Percentiles rank a stretch among this genome's conserved stretches.
Evolutionary conservation across 2,113 vertebrate species (phyloP).

Genomic region (Narcine bancroftii): DNA sequence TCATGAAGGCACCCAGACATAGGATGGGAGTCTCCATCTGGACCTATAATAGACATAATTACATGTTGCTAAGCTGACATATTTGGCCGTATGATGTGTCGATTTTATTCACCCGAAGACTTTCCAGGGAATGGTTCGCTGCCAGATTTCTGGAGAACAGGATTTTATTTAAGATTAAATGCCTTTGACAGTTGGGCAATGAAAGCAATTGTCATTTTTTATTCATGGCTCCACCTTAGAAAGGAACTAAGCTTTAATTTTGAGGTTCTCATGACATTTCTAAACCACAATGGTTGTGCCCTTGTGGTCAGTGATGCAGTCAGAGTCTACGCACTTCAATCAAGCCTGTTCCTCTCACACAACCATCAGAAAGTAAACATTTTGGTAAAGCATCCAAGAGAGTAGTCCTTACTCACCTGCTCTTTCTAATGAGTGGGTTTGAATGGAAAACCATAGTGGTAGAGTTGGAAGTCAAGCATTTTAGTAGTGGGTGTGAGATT

Average conservation of each 20-base stretch:
- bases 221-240: not conserved
- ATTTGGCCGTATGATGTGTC: not conserved
- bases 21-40: not conserved
- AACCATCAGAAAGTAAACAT: not conserved
- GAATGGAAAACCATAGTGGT: not conserved
- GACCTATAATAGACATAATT: not conserved
- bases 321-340: not conserved
- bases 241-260: conserved; percentile 11
- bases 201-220: not conserved
- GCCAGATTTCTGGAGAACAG: not conserved
- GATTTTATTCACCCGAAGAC: not conserved
- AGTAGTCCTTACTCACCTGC: conserved; percentile 3
- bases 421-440: conserved; percentile 27
- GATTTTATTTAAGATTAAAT: not conserved
- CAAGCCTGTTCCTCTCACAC: not conserved
- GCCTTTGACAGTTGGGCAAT: conserved; percentile 13
- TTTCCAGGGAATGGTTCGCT: not conserved
- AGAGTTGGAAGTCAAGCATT: not conserved
- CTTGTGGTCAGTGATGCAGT: not conserved
- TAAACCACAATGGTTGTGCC: not conserved
- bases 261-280: not conserved
- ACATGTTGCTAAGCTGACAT: not conserved
- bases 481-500: not conserved
- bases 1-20: not conserved
- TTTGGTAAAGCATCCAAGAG: not conserved